These are phyloP conservation scores for Pithys albifrons DNA, from an alignment of 2,113 vertebrate genomes.

Conservation along the genomic window DNA sequence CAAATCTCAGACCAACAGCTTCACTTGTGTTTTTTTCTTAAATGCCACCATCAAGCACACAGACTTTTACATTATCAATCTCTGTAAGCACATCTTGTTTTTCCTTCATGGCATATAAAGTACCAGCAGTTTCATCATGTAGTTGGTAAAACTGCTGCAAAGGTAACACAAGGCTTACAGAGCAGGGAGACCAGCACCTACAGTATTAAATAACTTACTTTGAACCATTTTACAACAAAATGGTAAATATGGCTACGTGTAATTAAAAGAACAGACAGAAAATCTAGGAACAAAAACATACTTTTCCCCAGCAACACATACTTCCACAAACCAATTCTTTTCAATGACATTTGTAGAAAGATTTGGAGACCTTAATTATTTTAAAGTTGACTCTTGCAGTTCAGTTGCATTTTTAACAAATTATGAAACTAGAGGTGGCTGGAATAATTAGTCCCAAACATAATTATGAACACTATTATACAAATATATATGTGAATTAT, in stretches of 20 bases:
- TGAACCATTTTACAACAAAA: not conserved
- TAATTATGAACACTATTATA: not conserved
- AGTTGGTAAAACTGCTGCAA: not conserved
- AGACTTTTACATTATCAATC: not conserved
- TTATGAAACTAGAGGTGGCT: not conserved
- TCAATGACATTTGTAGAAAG: not conserved
- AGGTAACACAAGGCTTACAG: not conserved
- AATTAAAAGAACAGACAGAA: not conserved
- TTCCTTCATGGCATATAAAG: not conserved
- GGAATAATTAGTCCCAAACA: not conserved
- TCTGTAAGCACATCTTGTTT: not conserved
- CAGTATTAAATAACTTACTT: not conserved
- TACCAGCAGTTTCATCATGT: not conserved
- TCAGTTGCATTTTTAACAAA: not conserved
- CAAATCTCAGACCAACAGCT: not conserved
- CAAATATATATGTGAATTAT: not conserved
- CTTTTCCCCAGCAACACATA: not conserved
- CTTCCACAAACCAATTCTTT: not conserved
- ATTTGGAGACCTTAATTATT: not conserved
- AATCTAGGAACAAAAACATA: not conserved
- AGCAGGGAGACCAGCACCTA: not conserved
- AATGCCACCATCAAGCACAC: not conserved
- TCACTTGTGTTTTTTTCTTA: not conserved
- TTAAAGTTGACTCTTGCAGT: not conserved
- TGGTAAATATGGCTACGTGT: not conserved